Evolutionary conservation across 1,140 invertebrate genomes (phyloP).

Genomic region (Formica exsecta): DNA sequence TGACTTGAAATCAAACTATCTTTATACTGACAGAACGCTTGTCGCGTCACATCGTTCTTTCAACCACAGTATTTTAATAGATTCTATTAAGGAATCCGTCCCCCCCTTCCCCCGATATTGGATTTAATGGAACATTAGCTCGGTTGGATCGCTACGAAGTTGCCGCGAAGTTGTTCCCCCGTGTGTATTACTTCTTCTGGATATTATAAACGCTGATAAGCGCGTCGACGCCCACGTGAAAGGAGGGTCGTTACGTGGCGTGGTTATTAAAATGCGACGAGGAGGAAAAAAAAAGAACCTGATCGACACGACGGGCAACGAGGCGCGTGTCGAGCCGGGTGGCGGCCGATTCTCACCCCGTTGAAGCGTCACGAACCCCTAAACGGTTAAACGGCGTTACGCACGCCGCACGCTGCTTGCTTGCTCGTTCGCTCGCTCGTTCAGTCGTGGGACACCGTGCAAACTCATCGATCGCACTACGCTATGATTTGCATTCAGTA

Average conservation of each 20-base stretch:
- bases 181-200: slow-evolving; percentile 59
- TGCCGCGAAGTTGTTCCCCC: slow-evolving; percentile 45
- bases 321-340: slow-evolving; percentile 79
- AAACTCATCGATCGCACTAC: slow-evolving; percentile 79
- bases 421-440: slow-evolving; percentile 65
- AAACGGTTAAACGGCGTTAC: slow-evolving; percentile 79
- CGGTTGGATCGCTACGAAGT: slow-evolving; percentile 29
- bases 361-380: slow-evolving; percentile 70
- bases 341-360: slow-evolving; percentile 77
- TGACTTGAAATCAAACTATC: slow-evolving; percentile 35
- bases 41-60: slow-evolving; percentile 26
- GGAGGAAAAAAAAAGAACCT: slow-evolving; percentile 72
- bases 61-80: slow-evolving; percentile 52
- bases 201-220: slow-evolving; percentile 68
- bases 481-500: slow-evolving; percentile 82
- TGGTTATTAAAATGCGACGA: slow-evolving; percentile 79
- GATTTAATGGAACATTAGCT: slow-evolving; percentile 60
- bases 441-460: slow-evolving; percentile 71
- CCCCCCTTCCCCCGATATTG: neutral
- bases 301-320: slow-evolving; percentile 77
- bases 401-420: slow-evolving; percentile 68
- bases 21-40: neutral
- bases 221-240: slow-evolving; percentile 67
- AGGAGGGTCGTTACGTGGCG: slow-evolving; percentile 42
- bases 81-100: slow-evolving; percentile 29